Conservation (phyloP, 2,888 invertebrate species). For the Tenthredo amoena region DNA sequence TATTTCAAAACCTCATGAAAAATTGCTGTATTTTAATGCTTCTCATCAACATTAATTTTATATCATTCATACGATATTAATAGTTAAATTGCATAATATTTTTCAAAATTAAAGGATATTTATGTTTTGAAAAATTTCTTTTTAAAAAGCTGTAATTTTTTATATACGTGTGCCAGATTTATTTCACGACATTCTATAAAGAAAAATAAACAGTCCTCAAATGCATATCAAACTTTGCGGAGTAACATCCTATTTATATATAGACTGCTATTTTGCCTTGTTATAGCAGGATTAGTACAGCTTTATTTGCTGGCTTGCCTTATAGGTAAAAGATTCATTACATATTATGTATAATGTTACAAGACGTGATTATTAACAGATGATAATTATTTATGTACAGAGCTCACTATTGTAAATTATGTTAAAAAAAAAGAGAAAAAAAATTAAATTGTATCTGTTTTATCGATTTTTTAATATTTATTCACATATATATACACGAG, state of each 20-base stretch:
- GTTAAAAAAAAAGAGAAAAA: constrained; percentile 41
- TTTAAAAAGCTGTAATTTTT: constrained; percentile 17
- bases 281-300: constrained; percentile 23
- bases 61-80: constrained; percentile 13
- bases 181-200: constrained; percentile 11
- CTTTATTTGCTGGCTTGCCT: constrained; percentile 35
- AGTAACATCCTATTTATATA: constrained; percentile 10
- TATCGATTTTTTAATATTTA: constrained; percentile 28
- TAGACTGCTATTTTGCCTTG: constrained; percentile 17
- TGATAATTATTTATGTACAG: constrained; percentile 55
- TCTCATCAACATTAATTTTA: constrained; percentile 18
- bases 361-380: constrained; percentile 65
- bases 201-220: not conserved
- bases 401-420: constrained; percentile 69
- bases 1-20: not conserved
- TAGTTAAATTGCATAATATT: not conserved
- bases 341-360: constrained; percentile 53
- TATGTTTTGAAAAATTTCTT: not conserved
- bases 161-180: constrained; percentile 21
- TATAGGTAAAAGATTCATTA: constrained; percentile 46
- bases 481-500: not conserved
- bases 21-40: not conserved
- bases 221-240: constrained; percentile 14
- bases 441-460: constrained; percentile 62
- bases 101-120: not conserved